Conservation (phyloP, 2,888 invertebrate genomes). For the Pandemis cinnamomeana region DNA sequence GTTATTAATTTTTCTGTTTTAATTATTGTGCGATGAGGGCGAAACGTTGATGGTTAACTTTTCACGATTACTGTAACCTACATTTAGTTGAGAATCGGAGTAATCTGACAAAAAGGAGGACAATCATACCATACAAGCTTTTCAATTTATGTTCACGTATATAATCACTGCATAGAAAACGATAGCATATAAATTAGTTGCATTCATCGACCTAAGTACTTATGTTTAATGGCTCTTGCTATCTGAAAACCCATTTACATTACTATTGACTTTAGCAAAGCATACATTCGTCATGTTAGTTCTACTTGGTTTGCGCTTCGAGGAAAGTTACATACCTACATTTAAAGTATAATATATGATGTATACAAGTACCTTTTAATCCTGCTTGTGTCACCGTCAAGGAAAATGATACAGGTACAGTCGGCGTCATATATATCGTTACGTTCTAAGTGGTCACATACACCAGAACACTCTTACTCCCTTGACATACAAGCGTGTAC, state of each 20-base stretch:
- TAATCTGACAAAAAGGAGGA: background rate
- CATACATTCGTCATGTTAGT: slow-evolving; percentile 9
- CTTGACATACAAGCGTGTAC: too few relatives aligned
- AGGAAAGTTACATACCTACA: background rate
- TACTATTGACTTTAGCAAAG: slow-evolving; percentile 6
- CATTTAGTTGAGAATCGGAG: too few relatives aligned
- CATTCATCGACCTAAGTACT: background rate
- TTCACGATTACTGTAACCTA: too few relatives aligned
- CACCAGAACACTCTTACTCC: too few relatives aligned
- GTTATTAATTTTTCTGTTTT: background rate
- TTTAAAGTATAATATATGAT: too few relatives aligned
- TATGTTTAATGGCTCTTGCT: background rate
- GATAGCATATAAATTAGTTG: background rate
- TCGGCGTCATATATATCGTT: too few relatives aligned
- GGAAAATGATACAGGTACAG: too few relatives aligned
- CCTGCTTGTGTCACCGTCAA: too few relatives aligned
- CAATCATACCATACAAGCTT: background rate
- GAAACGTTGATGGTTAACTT: too few relatives aligned
- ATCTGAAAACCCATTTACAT: slow-evolving; percentile 8
- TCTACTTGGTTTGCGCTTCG: background rate
- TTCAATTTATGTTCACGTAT: background rate
- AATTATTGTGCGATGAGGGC: background rate
- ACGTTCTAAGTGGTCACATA: too few relatives aligned
- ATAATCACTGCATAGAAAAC: background rate
- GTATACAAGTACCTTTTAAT: too few relatives aligned